A percentile compares a stretch with the other conserved stretches of the same genome.
Conservation (phyloP, 2,113 vertebrate species). For the Leptobrachium ailaonicum region DNA sequence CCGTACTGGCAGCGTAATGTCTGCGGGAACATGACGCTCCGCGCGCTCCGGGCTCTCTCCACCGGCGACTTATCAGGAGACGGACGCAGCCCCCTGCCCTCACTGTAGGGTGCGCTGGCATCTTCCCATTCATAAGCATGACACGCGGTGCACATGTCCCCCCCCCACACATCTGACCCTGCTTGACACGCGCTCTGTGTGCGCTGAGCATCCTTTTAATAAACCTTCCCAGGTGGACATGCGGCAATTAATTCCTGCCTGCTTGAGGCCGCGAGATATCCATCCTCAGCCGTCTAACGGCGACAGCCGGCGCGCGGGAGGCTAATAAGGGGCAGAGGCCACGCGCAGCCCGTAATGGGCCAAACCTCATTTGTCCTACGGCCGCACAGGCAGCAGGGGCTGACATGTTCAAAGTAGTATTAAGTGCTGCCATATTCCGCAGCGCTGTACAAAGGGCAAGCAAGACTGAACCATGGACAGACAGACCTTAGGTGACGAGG, state of each 20-base stretch:
- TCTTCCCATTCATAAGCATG: conserved; percentile 5
- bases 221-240: conserved; percentile 11
- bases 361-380: not conserved
- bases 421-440: not conserved
- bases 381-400: not conserved
- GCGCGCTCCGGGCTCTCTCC: not conserved
- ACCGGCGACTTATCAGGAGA: not conserved
- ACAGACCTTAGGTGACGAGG: no score
- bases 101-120: not conserved
- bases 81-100: not conserved
- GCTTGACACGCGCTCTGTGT: not conserved
- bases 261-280: conserved; percentile 15
- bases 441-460: not conserved
- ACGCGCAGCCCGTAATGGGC: not conserved
- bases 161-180: not conserved
- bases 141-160: not conserved
- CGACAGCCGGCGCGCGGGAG: not conserved
- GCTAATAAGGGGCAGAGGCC: not conserved
- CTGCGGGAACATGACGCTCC: no score
- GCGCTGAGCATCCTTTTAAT: conserved; percentile 12
- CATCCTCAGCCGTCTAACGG: not conserved
- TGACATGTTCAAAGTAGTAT: not conserved
- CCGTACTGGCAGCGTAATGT: no score
- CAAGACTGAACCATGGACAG: no score
- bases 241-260: conserved; percentile 26